Conservation (phyloP, 2,113 vertebrate species). For the Progne subis region DNA sequence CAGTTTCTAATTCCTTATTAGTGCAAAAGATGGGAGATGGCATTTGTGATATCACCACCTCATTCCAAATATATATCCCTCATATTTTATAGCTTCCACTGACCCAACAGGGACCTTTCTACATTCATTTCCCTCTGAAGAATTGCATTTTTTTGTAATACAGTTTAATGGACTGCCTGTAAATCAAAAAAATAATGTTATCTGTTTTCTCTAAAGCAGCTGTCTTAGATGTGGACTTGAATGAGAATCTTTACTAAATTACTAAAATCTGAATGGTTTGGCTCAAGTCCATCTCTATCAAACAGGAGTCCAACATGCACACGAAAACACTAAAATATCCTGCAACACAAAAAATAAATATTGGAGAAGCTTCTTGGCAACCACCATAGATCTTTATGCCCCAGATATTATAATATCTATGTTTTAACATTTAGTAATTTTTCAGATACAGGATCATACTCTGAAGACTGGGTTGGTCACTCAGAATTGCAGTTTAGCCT, state of each 20-base stretch:
- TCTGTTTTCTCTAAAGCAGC: not conserved
- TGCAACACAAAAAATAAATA: not conserved
- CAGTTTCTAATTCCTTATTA: not conserved
- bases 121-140: not conserved
- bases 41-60: not conserved
- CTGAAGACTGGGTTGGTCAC: not conserved
- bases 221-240: not conserved
- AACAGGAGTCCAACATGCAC: not conserved
- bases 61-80: not conserved
- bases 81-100: not conserved
- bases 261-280: not conserved
- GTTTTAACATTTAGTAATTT: not conserved
- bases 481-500: not conserved
- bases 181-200: not conserved
- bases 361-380: not conserved
- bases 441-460: not conserved
- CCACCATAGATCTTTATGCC: not conserved
- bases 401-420: not conserved
- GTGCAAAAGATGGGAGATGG: not conserved
- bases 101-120: not conserved
- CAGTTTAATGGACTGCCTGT: not conserved
- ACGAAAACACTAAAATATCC: not conserved
- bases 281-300: not conserved
- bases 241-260: not conserved
- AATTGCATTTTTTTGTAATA: not conserved